A percentile compares a stretch with the other conserved stretches of the same genome.
These are phyloP conservation scores for Pachycephala philippinensis DNA, from an alignment of 2,113 vertebrate genomes.

Conservation along the genomic window DNA sequence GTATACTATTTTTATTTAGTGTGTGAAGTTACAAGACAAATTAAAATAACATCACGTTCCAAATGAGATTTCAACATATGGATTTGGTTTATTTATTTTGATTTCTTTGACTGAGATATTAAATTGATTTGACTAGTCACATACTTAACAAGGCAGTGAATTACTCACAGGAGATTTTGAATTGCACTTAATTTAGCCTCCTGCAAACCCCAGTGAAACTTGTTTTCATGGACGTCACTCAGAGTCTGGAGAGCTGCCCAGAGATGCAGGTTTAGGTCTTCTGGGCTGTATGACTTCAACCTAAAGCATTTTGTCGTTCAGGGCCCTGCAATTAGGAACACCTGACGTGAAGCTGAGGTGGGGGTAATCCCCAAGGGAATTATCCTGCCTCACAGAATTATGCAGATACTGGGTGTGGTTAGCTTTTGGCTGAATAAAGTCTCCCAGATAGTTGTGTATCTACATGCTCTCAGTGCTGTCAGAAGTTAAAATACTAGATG, in stretches of 20 bases:
- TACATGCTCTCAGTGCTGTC: background rate
- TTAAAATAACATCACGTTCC: background rate
- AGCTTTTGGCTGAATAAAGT: background rate
- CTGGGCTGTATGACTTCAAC: background rate
- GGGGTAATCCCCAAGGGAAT: background rate
- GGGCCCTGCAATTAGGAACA: accelerated
- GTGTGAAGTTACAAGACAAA: background rate
- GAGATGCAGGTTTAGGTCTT: background rate
- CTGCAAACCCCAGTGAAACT: background rate
- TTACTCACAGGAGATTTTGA: background rate
- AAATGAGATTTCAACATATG: background rate
- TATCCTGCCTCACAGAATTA: background rate
- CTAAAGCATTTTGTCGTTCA: accelerated
- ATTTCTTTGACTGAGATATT: background rate
- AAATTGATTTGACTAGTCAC: slow-evolving; percentile 7
- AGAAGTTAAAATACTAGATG: background rate
- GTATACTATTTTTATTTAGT: background rate
- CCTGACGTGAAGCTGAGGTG: background rate
- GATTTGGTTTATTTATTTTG: background rate
- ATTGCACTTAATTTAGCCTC: background rate
- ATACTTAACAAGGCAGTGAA: background rate
- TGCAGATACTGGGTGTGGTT: background rate
- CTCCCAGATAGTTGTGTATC: background rate
- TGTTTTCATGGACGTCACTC: background rate
- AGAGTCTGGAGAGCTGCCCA: background rate